These are phyloP conservation scores for Betta splendens DNA, from an alignment of 2,797 vertebrate species.

Conservation along the genomic window DNA sequence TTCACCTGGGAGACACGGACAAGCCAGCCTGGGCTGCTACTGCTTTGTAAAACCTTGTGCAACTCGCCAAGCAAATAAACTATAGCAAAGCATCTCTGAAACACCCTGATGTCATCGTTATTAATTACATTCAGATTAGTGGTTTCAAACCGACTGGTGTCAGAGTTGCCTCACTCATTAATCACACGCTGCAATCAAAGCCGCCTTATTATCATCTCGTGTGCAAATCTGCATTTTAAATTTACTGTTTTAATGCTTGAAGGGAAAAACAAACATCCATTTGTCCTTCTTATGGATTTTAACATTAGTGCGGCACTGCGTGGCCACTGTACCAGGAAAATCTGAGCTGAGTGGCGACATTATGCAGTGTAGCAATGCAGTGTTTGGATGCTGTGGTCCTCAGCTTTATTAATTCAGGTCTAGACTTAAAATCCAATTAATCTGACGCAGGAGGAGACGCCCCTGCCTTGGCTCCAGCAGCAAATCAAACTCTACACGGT, in stretches of 20 bases:
- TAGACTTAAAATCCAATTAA: neutral
- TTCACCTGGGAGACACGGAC: too few relatives aligned
- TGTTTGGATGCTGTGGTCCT: too few relatives aligned
- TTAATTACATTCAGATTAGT: slow-evolving; percentile 20
- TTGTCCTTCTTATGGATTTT: too few relatives aligned
- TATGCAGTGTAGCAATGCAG: too few relatives aligned
- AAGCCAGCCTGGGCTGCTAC: too few relatives aligned
- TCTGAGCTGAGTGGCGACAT: too few relatives aligned
- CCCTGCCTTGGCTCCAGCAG: slow-evolving; percentile 4
- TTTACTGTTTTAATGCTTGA: neutral
- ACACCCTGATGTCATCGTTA: slow-evolving; percentile 14
- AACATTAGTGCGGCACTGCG: too few relatives aligned
- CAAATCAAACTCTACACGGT: slow-evolving; percentile 9
- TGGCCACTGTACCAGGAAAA: too few relatives aligned
- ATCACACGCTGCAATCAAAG: slow-evolving; percentile 13
- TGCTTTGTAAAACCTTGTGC: too few relatives aligned
- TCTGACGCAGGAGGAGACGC: neutral
- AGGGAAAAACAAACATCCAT: too few relatives aligned
- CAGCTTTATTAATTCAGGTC: neutral
- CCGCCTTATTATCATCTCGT: slow-evolving; percentile 3
- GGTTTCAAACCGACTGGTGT: slow-evolving; percentile 1
- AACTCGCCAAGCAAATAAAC: too few relatives aligned
- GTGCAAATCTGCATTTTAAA: slow-evolving; percentile 1
- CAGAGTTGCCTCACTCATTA: slow-evolving; percentile 2
- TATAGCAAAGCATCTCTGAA: too few relatives aligned